Conservation (phyloP, 1,140 invertebrate species). For the Ctenoplectra terminalis region DNA sequence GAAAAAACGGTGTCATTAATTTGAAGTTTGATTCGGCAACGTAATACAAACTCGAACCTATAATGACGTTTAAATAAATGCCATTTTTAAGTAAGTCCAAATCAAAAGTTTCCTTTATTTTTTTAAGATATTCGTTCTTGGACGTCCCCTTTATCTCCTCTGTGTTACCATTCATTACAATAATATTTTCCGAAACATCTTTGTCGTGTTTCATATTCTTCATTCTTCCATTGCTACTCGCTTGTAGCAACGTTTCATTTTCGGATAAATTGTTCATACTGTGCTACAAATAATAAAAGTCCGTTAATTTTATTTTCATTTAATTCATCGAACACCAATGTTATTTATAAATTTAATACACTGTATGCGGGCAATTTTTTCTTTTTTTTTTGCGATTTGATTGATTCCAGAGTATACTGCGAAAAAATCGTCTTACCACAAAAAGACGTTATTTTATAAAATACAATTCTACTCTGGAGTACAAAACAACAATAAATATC, state of each 20-base stretch:
- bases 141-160: neutral
- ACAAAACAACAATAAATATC: too few species aligned
- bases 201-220: neutral
- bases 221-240: neutral
- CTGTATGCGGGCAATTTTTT: too few species aligned
- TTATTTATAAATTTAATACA: neutral
- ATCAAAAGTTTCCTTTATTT: constrained; percentile 85
- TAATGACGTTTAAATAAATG: constrained; percentile 87
- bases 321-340: neutral
- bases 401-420: too few species aligned
- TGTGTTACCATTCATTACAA: neutral
- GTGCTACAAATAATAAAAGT: neutral
- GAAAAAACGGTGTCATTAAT: constrained; percentile 89
- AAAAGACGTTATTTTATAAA: too few species aligned
- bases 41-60: constrained; percentile 88
- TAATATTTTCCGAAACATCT: neutral
- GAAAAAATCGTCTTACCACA: too few species aligned
- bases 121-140: constrained; percentile 24
- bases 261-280: neutral
- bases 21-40: constrained; percentile 90
- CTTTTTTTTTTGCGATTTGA: too few species aligned
- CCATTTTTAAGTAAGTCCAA: constrained; percentile 86
- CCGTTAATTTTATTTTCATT: neutral
- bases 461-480: too few species aligned
- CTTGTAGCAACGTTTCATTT: constrained; percentile 19